Evolutionary conservation across 2,888 invertebrate genomes (phyloP).

Genomic region (Ferdinandea cuprea): DNA sequence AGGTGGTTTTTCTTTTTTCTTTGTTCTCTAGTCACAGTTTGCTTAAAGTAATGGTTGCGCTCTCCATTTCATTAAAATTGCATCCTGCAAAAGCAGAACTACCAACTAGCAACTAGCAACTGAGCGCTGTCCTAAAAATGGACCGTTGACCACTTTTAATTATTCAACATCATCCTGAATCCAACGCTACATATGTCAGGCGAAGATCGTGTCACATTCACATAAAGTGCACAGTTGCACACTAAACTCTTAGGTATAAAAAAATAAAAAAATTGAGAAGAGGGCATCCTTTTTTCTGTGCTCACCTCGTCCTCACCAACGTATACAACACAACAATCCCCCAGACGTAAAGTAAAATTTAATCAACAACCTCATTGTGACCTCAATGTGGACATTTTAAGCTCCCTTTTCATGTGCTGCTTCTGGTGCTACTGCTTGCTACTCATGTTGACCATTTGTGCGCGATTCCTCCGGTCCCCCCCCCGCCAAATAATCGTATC

Average conservation of each 20-base stretch:
- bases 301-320: not conserved
- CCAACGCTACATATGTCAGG: constrained; percentile 2
- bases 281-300: not conserved
- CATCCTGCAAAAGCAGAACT: no score
- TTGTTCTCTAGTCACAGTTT: not conserved
- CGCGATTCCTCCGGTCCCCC: constrained; percentile 3
- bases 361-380: constrained; percentile 65
- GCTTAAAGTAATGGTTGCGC: constrained; percentile 22
- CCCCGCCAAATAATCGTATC: constrained; percentile 9
- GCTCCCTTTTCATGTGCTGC: constrained; percentile 40
- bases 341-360: constrained; percentile 52
- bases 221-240: constrained; percentile 15
- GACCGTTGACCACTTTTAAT: constrained; percentile 45
- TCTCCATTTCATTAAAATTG: constrained; percentile 38
- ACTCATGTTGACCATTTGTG: constrained; percentile 45
- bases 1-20: not conserved
- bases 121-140: constrained; percentile 20
- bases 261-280: no score
- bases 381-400: constrained; percentile 55
- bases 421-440: not conserved
- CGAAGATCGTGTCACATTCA: constrained; percentile 7
- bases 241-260: constrained; percentile 21
- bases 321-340: not conserved
- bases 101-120: not conserved
- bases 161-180: constrained; percentile 35